Conservation (phyloP, 2,797 vertebrate species). For the Taeniopygia guttata region DNA sequence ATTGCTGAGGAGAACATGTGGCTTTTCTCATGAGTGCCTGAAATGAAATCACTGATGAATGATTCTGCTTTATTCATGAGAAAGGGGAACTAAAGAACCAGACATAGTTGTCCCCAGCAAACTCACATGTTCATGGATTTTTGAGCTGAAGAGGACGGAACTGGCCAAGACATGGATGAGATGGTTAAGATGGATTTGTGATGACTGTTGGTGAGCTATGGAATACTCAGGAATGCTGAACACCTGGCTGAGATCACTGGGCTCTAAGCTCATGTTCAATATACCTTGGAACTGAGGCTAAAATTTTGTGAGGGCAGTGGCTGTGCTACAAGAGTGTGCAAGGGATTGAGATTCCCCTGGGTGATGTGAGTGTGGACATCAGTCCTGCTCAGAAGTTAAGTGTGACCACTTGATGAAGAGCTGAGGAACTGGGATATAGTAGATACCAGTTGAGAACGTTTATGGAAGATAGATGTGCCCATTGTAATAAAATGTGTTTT, state of each 20-base stretch:
- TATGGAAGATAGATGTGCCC: background rate
- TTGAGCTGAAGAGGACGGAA: background rate
- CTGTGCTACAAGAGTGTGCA: fast-evolving
- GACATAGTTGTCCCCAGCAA: fast-evolving
- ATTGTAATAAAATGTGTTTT: background rate
- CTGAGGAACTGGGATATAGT: background rate
- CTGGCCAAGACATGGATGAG: background rate
- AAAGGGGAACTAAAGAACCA: background rate
- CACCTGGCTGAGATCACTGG: background rate
- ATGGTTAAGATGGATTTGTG: background rate
- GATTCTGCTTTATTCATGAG: background rate
- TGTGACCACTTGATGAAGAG: background rate
- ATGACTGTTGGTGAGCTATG: background rate
- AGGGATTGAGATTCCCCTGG: too few relatives aligned
- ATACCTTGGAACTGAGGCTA: background rate
- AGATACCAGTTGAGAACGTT: fast-evolving
- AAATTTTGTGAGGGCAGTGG: background rate
- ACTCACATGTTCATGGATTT: background rate
- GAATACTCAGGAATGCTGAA: background rate
- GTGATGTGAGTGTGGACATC: background rate
- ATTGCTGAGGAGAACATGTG: background rate
- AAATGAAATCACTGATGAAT: background rate
- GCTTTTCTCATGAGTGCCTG: background rate
- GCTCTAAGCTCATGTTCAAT: background rate
- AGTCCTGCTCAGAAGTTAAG: background rate